Percentiles rank a stretch among this genome's conserved stretches.
Evolutionary conservation across 2,888 invertebrate genomes (phyloP).

Genomic region (Synergus itoensis): DNA sequence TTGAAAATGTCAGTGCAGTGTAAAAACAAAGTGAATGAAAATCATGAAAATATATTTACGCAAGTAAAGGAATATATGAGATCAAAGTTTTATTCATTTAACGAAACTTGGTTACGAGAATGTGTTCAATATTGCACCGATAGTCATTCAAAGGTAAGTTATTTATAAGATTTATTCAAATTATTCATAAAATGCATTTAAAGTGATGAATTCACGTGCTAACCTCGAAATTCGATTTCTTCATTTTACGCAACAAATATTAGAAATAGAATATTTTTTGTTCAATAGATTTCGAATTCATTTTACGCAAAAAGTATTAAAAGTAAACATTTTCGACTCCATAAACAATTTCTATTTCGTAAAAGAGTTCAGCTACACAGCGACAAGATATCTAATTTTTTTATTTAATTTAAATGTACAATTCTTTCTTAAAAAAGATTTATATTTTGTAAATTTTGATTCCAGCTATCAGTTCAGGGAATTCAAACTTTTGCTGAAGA

Average conservation of each 20-base stretch:
- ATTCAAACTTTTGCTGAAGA: slow-evolving; percentile 81
- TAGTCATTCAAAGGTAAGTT: slow-evolving; percentile 29
- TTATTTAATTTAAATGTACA: too few species aligned
- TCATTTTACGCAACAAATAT: too few species aligned
- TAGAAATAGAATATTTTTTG: too few species aligned
- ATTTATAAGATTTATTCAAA: neutral
- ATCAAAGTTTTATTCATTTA: slow-evolving; percentile 4
- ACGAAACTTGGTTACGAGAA: slow-evolving; percentile 31
- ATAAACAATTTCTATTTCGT: too few species aligned
- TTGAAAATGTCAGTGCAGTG: neutral
- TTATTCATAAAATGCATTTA: neutral
- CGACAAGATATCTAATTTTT: too few species aligned
- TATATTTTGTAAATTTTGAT: neutral
- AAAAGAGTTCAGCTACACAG: too few species aligned
- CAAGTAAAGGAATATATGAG: slow-evolving; percentile 15
- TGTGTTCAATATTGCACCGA: slow-evolving; percentile 19
- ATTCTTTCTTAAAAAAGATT: too few species aligned
- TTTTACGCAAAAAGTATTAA: too few species aligned
- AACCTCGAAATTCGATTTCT: too few species aligned
- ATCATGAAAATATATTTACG: slow-evolving; percentile 13
- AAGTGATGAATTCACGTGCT: too few species aligned
- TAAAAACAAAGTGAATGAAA: neutral
- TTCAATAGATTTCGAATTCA: too few species aligned
- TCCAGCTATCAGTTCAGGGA: slow-evolving; percentile 67
- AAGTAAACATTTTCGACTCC: too few species aligned